phyloP scores from a whole-genome alignment of 2,888 invertebrate genomes.

The Aphrophora alni region DNA sequence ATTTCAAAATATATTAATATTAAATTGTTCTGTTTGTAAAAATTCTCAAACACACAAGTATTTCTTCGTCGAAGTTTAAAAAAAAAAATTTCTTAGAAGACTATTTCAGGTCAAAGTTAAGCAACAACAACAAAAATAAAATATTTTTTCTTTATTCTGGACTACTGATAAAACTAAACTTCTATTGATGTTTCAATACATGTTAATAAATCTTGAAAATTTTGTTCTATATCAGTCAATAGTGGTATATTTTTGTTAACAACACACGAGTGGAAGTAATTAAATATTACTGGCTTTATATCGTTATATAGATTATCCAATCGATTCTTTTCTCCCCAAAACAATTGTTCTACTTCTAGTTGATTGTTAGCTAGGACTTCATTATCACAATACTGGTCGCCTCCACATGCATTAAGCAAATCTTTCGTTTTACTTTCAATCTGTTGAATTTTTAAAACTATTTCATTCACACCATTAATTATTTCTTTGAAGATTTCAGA shows the following conservation, averaged over 20 bases:
- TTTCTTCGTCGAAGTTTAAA: no score
- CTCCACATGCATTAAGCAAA: not conserved
- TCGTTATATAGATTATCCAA: no score
- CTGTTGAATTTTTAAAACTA: not conserved
- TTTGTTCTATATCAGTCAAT: not conserved
- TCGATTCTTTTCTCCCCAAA: no score
- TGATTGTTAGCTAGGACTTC: not conserved
- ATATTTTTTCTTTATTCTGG: no score
- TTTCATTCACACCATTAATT: not conserved
- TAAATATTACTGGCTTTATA: no score
- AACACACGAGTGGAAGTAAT: not conserved
- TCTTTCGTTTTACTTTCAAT: not conserved
- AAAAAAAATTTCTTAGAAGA: no score
- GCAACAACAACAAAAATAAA: no score
- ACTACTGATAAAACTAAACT: not conserved
- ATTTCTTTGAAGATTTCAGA: not conserved
- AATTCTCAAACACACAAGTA: no score
- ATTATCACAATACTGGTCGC: not conserved
- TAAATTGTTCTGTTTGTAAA: no score
- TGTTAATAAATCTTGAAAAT: not conserved
- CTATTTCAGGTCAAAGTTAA: no score
- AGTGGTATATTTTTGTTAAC: not conserved
- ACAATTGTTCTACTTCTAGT: not conserved
- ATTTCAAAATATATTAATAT: no score
- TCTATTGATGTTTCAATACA: not conserved